Evolutionary conservation across 2,888 invertebrate species (phyloP).

Genomic region (Pomacea canaliculata): DNA sequence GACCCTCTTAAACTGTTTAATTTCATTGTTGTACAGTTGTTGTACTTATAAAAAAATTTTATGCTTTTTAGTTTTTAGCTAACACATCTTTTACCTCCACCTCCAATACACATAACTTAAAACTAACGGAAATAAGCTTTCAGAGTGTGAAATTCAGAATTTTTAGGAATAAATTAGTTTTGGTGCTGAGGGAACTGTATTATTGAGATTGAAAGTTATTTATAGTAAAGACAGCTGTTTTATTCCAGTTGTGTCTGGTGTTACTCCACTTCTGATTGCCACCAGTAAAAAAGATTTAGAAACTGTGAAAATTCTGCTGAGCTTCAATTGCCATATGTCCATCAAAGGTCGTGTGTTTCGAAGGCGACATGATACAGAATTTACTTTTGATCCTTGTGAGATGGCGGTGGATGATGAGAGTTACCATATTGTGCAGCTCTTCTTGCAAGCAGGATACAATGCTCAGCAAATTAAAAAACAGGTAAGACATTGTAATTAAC

Average conservation of each 20-base stretch:
- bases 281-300: constrained; percentile 47
- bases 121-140: no score
- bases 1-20: no score
- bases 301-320: constrained; percentile 40
- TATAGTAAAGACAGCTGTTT: neutral
- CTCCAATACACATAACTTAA: no score
- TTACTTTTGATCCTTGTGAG: constrained; percentile 48
- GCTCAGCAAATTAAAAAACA: constrained; percentile 1
- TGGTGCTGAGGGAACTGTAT: no score
- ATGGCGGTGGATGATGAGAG: constrained; percentile 48
- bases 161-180: no score
- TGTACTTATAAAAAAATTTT: no score
- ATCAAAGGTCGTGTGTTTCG: constrained; percentile 42
- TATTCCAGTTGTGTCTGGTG: constrained; percentile 49
- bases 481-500: constrained; percentile 12
- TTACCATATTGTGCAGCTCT: constrained; percentile 44
- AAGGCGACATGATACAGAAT: constrained; percentile 40
- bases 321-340: constrained; percentile 43
- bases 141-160: no score
- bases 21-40: no score
- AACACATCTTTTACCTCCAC: no score
- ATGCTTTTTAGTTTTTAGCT: no score
- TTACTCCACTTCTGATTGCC: constrained; percentile 50
- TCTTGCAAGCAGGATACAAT: constrained; percentile 46
- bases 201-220: no score